Conservation (phyloP, 2,797 vertebrate species). For the Macrochelys suwanniensis region DNA sequence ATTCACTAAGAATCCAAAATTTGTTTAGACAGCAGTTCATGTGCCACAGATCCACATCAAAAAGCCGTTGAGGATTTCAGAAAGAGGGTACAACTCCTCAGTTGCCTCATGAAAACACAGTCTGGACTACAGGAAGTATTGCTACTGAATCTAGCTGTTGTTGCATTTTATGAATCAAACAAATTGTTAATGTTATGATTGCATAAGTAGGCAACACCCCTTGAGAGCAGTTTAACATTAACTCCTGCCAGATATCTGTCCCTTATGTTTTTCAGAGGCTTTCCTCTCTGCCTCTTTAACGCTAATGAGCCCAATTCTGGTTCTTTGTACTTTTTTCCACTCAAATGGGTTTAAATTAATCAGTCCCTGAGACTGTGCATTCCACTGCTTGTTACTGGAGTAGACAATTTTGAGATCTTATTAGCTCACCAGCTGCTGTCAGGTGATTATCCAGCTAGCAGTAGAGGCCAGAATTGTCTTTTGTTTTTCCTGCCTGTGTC, state of each 20-base stretch:
- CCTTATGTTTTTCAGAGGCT: background rate
- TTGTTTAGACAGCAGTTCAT: conserved; percentile 37
- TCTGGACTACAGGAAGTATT: background rate
- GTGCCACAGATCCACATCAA: background rate
- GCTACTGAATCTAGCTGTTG: conserved; percentile 18
- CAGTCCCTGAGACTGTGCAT: background rate
- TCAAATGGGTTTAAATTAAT: background rate
- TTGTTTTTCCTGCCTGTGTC: background rate
- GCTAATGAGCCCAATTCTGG: background rate
- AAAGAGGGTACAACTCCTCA: background rate
- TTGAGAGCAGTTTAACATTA: conserved; percentile 26
- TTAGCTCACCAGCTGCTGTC: background rate
- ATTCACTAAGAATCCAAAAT: conserved; percentile 48
- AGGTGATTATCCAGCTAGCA: background rate
- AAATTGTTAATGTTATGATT: conserved; percentile 4
- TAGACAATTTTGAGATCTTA: background rate
- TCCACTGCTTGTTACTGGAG: background rate
- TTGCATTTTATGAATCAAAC: background rate
- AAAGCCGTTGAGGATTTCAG: conserved; percentile 18
- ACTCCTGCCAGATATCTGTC: background rate
- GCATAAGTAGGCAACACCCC: background rate
- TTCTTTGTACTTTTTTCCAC: background rate
- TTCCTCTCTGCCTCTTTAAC: conserved; percentile 20
- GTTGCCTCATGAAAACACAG: background rate
- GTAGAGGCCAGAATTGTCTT: background rate